Evolutionary conservation across 2,888 invertebrate species (phyloP).

Genomic region (Erebia palarica): DNA sequence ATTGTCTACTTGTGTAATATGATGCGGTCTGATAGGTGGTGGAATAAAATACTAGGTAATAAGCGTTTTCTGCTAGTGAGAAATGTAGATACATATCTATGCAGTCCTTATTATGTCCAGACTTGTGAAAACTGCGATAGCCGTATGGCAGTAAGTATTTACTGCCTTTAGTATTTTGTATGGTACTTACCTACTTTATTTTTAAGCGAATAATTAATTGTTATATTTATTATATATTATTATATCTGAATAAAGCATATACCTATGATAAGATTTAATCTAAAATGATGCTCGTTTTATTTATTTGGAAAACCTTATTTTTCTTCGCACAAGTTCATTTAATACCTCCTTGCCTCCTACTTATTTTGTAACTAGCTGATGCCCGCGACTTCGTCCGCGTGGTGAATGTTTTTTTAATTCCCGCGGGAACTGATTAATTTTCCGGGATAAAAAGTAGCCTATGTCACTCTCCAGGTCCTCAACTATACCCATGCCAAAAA

Average conservation of each 20-base stretch:
- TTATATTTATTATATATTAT: background rate
- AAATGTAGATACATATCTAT: background rate
- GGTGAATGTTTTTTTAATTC: no score
- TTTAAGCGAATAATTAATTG: background rate
- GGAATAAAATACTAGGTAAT: no score
- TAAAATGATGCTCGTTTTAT: conserved; percentile 9
- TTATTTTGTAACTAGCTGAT: background rate
- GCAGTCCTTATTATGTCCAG: no score
- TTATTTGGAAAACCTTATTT: background rate
- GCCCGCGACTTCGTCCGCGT: no score
- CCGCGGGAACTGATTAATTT: no score
- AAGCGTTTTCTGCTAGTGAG: background rate
- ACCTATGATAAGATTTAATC: background rate
- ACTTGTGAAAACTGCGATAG: background rate
- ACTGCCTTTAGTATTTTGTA: conserved; percentile 9
- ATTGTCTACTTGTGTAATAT: conserved; percentile 7
- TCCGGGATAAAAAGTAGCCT: no score
- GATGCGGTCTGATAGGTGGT: conserved; percentile 1
- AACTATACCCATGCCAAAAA: no score
- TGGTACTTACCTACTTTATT: conserved; percentile 11
- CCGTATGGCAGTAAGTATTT: no score
- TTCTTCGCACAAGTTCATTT: background rate
- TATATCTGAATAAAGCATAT: conserved; percentile 9
- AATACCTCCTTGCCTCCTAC: background rate
- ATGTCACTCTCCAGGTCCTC: no score